Evolutionary conservation across 2,888 invertebrate genomes (phyloP).

Genomic region (Tricholauxania praeusta): DNA sequence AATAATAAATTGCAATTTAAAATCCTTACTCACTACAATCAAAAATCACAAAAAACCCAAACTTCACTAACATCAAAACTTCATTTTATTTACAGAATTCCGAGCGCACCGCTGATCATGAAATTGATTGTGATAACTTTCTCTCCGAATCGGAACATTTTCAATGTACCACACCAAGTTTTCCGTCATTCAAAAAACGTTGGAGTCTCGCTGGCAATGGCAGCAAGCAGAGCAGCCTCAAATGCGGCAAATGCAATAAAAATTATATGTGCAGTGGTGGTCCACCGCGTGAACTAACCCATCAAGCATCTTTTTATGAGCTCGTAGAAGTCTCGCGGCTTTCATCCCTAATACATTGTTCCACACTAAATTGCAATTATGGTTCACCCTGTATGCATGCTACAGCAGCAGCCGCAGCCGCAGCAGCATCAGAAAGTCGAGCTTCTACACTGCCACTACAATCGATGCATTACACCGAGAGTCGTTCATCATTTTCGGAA

Average conservation of each 20-base stretch:
- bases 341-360: conserved; percentile 60
- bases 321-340: conserved; percentile 62
- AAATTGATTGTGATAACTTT: conserved; percentile 61
- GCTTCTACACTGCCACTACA: conserved; percentile 49
- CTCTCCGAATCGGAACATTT: conserved; percentile 63
- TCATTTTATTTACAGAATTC: conserved; percentile 54
- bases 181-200: conserved; percentile 53
- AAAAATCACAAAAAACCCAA: no score
- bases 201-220: conserved; percentile 47
- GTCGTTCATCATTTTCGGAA: conserved; percentile 58
- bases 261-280: conserved; percentile 10
- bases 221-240: conserved; percentile 51
- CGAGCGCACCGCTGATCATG: conserved; percentile 63
- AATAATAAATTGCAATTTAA: no score
- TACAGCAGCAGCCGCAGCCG: conserved; percentile 39
- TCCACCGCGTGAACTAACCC: conserved; percentile 47
- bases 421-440: conserved; percentile 37
- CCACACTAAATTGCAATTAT: conserved; percentile 59
- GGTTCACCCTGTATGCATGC: conserved; percentile 50
- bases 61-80: background rate
- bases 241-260: conserved; percentile 56
- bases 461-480: conserved; percentile 57
- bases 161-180: conserved; percentile 56
- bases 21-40: no score
- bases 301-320: conserved; percentile 63